Evolutionary conservation across 2,888 invertebrate species (phyloP), one percentile per base, ranked within the genome.

Genomic region (Acleris literana): DNA sequence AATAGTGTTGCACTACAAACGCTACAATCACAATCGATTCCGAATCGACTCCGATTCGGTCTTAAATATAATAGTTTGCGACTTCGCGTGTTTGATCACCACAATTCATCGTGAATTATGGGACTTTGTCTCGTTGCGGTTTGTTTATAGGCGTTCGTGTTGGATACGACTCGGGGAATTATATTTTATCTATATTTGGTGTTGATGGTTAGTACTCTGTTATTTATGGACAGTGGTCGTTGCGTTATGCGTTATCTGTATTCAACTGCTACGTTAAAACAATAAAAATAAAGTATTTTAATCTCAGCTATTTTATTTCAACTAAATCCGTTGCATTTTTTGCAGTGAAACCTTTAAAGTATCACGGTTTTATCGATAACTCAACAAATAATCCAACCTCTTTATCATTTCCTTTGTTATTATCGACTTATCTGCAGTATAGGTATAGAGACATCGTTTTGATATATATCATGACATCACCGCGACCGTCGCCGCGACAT

Each of bases 41-140:
- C 82, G 76, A 81, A 83, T 85, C 80, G 71, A 33, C 66, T 68
- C 57, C 66, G 66, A 70, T 70, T 62, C 54, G 72, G 73, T 76
- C 78, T 76, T 75, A 73, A 66, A 66, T 66, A 69, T 72, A 78
- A 80, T 77, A 72, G 79, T 76, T 81, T 69, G 81, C 79, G 76
- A 78, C 74, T 73, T 90, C 78, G 90, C 90, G 90, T 90, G 90
- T 79, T 82, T 78, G 85, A 85, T 79, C 79, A 81, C 78, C 83
- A 90, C 87, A 84, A 87, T 79, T 91, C 87, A 88, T 82, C 73
- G 76, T 86, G 86, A 88, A 79, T 86, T 86, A 89, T 88, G 81
- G 76, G 84, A 82, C 79, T 85, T 85, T 84, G 86, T 87, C 87
- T 86, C 86, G 84, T 87, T 88, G 80, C 77, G 79, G 82, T 84